Evolutionary conservation across 2,888 invertebrate species (phyloP), one percentile per base, ranked within the genome.

Genomic region (Dendrolimus houi): DNA sequence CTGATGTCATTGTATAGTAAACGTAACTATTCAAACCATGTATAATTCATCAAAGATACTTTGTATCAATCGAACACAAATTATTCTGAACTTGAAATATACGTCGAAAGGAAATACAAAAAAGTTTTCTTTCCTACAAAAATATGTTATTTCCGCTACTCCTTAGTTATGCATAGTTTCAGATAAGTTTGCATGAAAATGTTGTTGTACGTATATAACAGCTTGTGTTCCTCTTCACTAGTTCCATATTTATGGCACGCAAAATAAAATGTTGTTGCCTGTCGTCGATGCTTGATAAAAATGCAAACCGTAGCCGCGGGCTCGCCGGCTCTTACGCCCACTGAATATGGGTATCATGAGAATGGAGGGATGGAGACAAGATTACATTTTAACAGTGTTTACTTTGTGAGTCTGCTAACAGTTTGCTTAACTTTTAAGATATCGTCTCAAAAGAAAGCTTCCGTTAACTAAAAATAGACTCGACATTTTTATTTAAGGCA

Each of bases 211-310:
- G 47, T 81, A 75, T 81, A 77, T 80, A 72, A 74, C 74, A 71
- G 74, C 77, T 75, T 82, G 81, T 81, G 79, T 79, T 79, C 77
- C 73, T 77, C 78, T 77, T 74, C 75, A 77, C 76, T 70, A 77
- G 83, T 81, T 87, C 78, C 84, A 88, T 89, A 88, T 89, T 88
- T 89, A 89, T 87, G 79, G 77, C 85, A 85, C 82, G 87, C 83
- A 87, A 82, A 86, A 87, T 86, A 87, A 87, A 87, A 87, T 87
- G 85, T 83, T 70, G 80, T 80, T 79, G 78, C 78, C 75, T 80
- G 81, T 83, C 83, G 78, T 77, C 83, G 81, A 80, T 79, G 77
- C 72, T 83, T 87, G 85, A 88, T 89, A 90, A 88, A 89, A 89
- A 90, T 88, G 87, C 88, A 87, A 87, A 87, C 85, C 80, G 74